Base-by-base conservation (phyloP, 2,888 invertebrate genomes). In the Leucophora obtusa region DNA sequence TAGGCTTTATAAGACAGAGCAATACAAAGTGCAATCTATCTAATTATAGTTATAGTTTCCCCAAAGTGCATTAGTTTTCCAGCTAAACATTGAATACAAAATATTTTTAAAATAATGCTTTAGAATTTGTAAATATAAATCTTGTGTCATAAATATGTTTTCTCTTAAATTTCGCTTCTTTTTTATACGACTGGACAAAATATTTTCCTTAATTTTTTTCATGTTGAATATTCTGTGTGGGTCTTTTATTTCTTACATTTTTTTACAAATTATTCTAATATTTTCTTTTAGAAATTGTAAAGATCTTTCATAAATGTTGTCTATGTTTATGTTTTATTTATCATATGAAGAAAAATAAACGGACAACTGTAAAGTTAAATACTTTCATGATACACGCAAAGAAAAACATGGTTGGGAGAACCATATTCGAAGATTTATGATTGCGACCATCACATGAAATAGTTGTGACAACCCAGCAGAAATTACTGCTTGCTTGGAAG, bases 1-100 rank as follows among this genome's bases (percentile, higher is more conserved):
- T 66, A 38, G 18, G 15, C 18, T 47, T 15, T 15, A 17, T 59
- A 59, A 28, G 15, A 11, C 28, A 56, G 11, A 18, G 18, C 62
- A 78, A 73, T 35, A 59, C 53, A 70, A 74, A 74, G 60, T 79
- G 28, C 74, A 70, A 70, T 70, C n/a, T n/a, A 62, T 74, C 70
- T 79, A 79, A 79, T 66, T 70, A 56, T 79, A 74, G 74, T 28
- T 33, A 11, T 58, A 51, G 15, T 73, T 28, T 72, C 47, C 43
- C 10, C 14, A 54, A 71, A 71, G 18, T 62, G 43, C 17, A 70
- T 60, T 70, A 59, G 59, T 60, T 71, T 69, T 15, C 2, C 50
- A 35, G 17, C 15, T 50, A 59, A 33, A 69, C 0, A 59, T 11
- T 24, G 43, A 66, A 43, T 24, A 54, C 10, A 17, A 21, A 24